Evolutionary conservation across 2,888 invertebrate genomes (phyloP), one percentile per base, ranked within the genome.

Genomic region (Agrenia bidenticulata): DNA sequence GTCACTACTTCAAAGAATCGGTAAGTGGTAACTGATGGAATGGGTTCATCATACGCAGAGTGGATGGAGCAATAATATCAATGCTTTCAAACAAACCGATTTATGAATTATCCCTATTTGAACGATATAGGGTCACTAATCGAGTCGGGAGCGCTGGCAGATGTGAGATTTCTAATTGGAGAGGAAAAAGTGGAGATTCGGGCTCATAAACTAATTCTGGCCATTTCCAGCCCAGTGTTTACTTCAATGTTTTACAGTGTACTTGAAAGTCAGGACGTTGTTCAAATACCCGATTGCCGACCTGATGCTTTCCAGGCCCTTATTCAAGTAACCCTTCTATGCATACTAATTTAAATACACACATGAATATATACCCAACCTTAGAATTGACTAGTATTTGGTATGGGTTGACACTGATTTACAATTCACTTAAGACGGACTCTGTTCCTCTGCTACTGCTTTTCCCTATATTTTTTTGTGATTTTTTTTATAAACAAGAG

Each of bases 161-260:
- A 72, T 42, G 69, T 69, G 17, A 66, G 49, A n/a, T 64, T 72
- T 37, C 2, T 67, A 32, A 60, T 72, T 21, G 69, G 69, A 4
- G 63, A 59, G n/a, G 60, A 53, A 15, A 42, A 59, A 50, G 13
- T 17, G 11, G 59, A 66, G 15, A 53, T 72, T 11, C 17, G 45
- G 37, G 70, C 69, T 9, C 74, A 74, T 53, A 73, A 71, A 54
- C 49, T 74, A 13, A 67, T 74, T 23, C 59, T 74, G 37, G 71
- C 70, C 4, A 56, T 70, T 27, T 59, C 70, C 1, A 72, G 70
- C 45, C 73, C 74, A 7, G 74, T 74, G 21, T 74, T 74, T 54
- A 62, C 66, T 1, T 69, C 74, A 51, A 74, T 74, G 74, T 74
- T 74, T 61, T 71, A 68, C 51, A 67, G 73, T 2, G 19, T 62